These are phyloP conservation scores for Prunella himalayana DNA, from an alignment of 2,113 vertebrate species.

Conservation along the genomic window DNA sequence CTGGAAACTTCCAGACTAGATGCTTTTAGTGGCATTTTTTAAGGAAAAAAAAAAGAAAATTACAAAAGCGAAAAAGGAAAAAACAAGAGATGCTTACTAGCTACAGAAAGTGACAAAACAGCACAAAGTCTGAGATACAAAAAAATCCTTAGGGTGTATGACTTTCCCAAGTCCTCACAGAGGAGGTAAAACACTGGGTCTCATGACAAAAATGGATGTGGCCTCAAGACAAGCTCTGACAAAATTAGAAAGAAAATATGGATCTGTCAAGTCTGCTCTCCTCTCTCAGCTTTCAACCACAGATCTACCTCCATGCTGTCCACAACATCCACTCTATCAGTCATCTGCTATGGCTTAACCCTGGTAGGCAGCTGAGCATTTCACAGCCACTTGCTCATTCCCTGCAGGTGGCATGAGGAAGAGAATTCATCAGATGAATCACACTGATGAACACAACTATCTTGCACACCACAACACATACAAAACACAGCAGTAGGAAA, in stretches of 20 bases:
- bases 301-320: neutral
- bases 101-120: neutral
- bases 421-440: neutral
- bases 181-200: neutral
- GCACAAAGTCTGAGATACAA: neutral
- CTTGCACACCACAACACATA: neutral
- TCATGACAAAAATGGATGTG: accelerated
- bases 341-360: neutral
- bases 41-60: neutral
- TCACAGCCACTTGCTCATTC: neutral
- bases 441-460: neutral
- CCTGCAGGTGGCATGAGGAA: neutral
- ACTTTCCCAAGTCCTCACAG: neutral
- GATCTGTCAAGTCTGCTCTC: neutral
- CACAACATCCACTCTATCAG: neutral
- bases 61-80: neutral
- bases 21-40: neutral
- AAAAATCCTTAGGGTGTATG: neutral
- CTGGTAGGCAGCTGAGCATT: neutral
- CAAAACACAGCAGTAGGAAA: neutral
- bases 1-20: neutral
- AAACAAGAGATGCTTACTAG: neutral
- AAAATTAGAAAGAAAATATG: neutral
- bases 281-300: neutral
- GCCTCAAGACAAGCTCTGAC: neutral